A percentile compares a stretch with the other conserved stretches of the same genome.
phyloP scores from a whole-genome alignment of 2,113 vertebrate species.

The Camelus bactrianus region DNA sequence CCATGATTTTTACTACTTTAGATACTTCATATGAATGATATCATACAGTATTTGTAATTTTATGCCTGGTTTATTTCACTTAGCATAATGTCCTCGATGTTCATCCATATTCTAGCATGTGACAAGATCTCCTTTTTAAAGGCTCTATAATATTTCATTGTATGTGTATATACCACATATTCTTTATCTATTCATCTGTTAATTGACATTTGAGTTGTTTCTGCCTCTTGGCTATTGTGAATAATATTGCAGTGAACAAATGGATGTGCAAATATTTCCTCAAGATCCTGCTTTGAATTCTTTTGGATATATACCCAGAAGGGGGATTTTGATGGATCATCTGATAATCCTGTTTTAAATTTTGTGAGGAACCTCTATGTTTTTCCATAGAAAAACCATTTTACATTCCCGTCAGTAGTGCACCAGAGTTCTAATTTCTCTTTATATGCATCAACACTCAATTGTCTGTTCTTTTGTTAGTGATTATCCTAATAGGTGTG shows the following conservation, averaged over 20 bases:
- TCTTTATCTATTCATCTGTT: not conserved
- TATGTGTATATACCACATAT: not conserved
- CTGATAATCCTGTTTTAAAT: not conserved
- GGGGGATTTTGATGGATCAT: not conserved
- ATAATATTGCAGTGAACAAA: not conserved
- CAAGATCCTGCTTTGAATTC: not conserved
- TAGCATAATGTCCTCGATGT: not conserved
- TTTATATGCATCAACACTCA: not conserved
- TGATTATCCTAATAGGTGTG: not conserved
- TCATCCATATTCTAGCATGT: not conserved
- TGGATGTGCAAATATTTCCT: not conserved
- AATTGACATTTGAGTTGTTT: not conserved
- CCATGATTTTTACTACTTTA: not conserved
- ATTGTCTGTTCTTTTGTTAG: not conserved
- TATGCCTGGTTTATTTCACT: not conserved
- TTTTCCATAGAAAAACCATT: not conserved
- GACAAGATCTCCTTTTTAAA: not conserved
- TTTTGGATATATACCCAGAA: conserved; percentile 3
- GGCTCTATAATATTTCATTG: not conserved
- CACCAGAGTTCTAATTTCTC: not conserved
- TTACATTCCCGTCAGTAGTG: not conserved
- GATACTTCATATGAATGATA: not conserved
- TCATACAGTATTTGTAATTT: not conserved
- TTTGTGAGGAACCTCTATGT: not conserved
- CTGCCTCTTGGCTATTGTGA: not conserved